These are phyloP conservation scores for Papilio xuthus DNA, from an alignment of 1,140 invertebrate species.

Conservation along the genomic window DNA sequence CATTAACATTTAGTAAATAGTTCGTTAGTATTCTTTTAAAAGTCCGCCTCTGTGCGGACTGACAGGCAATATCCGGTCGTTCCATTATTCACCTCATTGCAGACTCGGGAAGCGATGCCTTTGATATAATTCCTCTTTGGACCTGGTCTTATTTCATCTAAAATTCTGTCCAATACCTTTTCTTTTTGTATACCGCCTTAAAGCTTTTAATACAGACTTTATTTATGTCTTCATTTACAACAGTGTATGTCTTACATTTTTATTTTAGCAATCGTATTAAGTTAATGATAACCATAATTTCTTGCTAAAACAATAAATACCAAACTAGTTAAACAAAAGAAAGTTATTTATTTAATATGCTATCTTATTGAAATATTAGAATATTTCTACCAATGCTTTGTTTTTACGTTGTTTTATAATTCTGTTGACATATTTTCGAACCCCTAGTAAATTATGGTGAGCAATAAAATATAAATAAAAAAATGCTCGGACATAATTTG, in stretches of 20 bases:
- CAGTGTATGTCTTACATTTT: neutral
- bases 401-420: no score
- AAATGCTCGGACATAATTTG: neutral
- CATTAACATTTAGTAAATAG: constrained; percentile 4
- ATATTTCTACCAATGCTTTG: no score
- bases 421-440: neutral
- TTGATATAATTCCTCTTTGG: constrained; percentile 26
- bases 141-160: constrained; percentile 17
- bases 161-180: constrained; percentile 18
- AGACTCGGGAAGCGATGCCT: constrained; percentile 52
- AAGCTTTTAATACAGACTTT: neutral
- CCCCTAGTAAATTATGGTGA: neutral
- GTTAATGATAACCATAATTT: no score
- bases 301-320: no score
- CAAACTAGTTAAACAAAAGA: no score
- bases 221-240: neutral
- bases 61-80: constrained; percentile 76
- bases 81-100: constrained; percentile 76
- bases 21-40: constrained; percentile 26
- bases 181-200: constrained; percentile 6
- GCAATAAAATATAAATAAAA: neutral
- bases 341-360: no score
- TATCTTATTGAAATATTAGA: no score
- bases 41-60: constrained; percentile 40
- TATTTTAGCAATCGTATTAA: no score